phyloP scores from a whole-genome alignment of 1,140 invertebrate species.

The Heterodera carotae region DNA sequence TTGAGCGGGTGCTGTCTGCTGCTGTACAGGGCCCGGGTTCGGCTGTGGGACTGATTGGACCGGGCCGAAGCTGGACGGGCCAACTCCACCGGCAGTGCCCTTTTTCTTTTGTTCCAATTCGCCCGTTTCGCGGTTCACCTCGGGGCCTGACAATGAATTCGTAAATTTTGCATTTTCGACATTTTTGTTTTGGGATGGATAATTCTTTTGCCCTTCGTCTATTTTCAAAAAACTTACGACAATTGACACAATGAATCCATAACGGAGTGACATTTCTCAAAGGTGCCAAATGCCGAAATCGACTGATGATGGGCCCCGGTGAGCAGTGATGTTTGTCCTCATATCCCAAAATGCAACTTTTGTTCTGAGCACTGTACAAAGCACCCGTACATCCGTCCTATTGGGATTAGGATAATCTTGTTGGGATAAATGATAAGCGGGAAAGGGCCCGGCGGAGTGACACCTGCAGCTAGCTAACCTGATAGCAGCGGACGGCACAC shows the following conservation, averaged over 20 bases:
- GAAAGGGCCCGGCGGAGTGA: no score
- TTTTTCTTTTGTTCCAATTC: conserved; percentile 2
- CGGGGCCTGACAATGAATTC: conserved; percentile 25
- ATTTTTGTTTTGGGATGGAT: no score
- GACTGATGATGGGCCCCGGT: conserved; percentile 24
- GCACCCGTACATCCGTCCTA: conserved; percentile 46
- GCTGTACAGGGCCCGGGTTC: not conserved
- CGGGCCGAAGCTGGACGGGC: not conserved
- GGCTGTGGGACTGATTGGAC: conserved; percentile 1
- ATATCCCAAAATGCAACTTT: conserved; percentile 41
- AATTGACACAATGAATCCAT: conserved; percentile 44
- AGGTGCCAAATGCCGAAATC: conserved; percentile 23
- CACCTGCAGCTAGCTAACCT: conserved; percentile 4
- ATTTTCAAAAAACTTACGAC: conserved; percentile 31
- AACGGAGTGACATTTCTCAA: conserved; percentile 19
- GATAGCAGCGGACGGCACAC: conserved; percentile 42
- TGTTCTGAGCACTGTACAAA: conserved; percentile 34
- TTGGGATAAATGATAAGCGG: no score
- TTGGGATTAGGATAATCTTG: no score
- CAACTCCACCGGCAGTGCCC: not conserved
- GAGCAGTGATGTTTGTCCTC: conserved; percentile 41
- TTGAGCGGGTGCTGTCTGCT: not conserved
- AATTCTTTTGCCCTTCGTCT: not conserved
- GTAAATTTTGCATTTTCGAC: no score
- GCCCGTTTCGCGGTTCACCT: conserved; percentile 26